Evolutionary conservation across 1,140 invertebrate genomes (phyloP), one percentile per base, ranked within the genome.

Genomic region (Mizuhopecten yessoensis): DNA sequence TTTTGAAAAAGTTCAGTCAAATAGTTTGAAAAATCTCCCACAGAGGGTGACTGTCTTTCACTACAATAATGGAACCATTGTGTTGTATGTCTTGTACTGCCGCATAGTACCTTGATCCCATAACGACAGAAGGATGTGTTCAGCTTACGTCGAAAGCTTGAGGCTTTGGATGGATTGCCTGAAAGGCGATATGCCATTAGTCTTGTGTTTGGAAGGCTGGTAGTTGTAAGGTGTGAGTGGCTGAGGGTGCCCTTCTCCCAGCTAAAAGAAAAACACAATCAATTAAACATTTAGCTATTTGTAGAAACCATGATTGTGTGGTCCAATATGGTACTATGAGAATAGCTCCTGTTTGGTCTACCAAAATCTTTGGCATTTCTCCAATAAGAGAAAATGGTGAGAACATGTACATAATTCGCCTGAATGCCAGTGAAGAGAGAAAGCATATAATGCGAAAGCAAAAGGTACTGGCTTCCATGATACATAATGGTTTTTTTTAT

Each of bases 241-340:
- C n/a, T n/a, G n/a, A 75, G 57, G 1, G 87, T 33, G 29, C 49
- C 88, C 33, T 33, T 89, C 42, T 17, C 88, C 87, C 57, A 92
- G 91, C 93, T 33, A 34, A 88, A 92, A 88, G 36, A 36, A 89
- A 87, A 87, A 86, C 34, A 94, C 39, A 87, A 90, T 90, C 17
- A 90, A 39, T 39, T 91, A 92, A 17, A 10, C 45, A n/a, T 87
- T 87, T 45, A 91, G 33, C 33, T 91, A 34, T 36, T 88, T 42
- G 75, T 87, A 89, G 39, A 91, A 90, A 91, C 45, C 91, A 93
- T 87, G 34, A 90, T 34, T 89, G 39, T 15, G 36, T 94, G 87
- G 93, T 86, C 93, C 92, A 94, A 7, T 92, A 7, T 57, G 93
- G 91, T 20, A 86, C 90, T 33, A 94, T 34, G 9, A 94, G 7